Conservation (phyloP, 2,113 vertebrate genomes). For the Petaurus breviceps region DNA sequence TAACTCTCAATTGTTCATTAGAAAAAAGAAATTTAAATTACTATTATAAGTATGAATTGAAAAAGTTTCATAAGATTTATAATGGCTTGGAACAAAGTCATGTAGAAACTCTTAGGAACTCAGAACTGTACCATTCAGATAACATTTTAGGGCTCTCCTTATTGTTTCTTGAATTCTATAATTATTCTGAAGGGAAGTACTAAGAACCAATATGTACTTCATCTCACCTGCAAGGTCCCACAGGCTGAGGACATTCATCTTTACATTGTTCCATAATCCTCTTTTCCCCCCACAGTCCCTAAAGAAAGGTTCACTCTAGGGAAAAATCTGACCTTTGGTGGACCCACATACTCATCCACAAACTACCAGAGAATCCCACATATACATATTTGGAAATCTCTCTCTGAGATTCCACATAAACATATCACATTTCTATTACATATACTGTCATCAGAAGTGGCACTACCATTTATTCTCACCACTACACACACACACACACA, state of each 20-base stretch:
- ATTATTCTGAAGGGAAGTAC: neutral
- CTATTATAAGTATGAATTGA: neutral
- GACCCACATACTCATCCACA: neutral
- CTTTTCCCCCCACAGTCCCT: neutral
- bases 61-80: neutral
- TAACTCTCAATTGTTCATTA: too few relatives aligned
- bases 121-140: neutral
- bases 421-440: neutral
- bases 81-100: neutral
- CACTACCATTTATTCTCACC: neutral
- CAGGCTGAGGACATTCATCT: neutral
- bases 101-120: neutral
- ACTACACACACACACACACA: neutral
- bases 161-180: neutral
- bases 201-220: neutral
- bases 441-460: neutral
- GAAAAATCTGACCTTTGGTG: neutral
- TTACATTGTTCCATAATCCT: neutral
- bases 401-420: neutral
- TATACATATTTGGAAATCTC: neutral
- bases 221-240: neutral
- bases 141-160: neutral
- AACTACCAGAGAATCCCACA: neutral
- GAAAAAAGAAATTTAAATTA: neutral
- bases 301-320: neutral